Conservation (phyloP, 2,113 vertebrate species). For the Cebidichthys violaceus region DNA sequence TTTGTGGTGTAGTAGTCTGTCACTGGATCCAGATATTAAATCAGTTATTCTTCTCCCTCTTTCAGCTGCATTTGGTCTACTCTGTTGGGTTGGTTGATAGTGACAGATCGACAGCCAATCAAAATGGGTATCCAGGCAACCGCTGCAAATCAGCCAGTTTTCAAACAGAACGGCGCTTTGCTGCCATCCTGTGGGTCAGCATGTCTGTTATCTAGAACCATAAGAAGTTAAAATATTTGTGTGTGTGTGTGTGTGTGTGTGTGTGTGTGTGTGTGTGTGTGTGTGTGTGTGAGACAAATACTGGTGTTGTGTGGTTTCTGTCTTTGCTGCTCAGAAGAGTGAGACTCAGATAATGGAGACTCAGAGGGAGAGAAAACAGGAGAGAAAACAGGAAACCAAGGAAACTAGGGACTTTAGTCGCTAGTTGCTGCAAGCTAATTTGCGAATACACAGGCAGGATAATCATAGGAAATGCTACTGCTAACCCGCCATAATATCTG, state of each 20-base stretch:
- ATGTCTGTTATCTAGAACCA: not conserved
- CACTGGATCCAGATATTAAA: not conserved
- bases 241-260: not conserved
- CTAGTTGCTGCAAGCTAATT: conserved; percentile 5
- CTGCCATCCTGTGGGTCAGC: conserved; percentile 44
- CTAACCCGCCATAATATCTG: not conserved
- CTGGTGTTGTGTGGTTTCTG: not conserved
- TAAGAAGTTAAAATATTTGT: not conserved
- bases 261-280: not conserved
- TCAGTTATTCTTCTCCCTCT: not conserved
- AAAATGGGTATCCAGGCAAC: not conserved
- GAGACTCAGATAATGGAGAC: not conserved
- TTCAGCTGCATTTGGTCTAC: not conserved
- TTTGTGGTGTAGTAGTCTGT: too few species aligned
- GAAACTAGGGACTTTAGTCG: not conserved
- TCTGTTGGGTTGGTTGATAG: not conserved
- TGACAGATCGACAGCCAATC: not conserved
- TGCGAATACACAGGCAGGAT: not conserved
- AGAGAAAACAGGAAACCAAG: too few species aligned
- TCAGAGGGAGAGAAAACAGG: not conserved
- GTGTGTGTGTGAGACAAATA: not conserved
- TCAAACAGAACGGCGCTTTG: conserved; percentile 1
- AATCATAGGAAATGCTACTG: conserved; percentile 15
- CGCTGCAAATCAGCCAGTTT: not conserved
- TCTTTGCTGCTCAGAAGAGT: too few species aligned